Evolutionary conservation across 2,888 invertebrate species (phyloP).

Genomic region (Agonopterix heracliana): DNA sequence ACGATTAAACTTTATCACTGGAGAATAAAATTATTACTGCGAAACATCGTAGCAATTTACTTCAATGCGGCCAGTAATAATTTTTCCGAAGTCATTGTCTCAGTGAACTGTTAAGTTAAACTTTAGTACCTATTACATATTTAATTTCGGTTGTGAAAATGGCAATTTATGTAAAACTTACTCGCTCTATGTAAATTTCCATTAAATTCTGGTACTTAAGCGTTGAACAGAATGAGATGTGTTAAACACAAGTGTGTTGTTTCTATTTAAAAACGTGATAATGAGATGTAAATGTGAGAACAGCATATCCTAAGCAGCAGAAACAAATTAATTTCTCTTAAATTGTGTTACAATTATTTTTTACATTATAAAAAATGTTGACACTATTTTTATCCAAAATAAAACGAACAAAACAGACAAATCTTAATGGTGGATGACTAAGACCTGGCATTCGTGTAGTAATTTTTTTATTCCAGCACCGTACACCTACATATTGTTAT

Average conservation of each 20-base stretch:
- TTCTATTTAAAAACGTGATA: conserved; percentile 53
- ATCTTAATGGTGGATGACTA: no score
- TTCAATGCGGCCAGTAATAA: conserved; percentile 38
- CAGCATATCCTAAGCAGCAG: background rate
- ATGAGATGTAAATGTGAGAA: conserved; percentile 12
- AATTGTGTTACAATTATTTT: no score
- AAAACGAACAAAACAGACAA: no score
- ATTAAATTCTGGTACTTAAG: conserved; percentile 60
- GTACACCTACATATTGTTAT: no score
- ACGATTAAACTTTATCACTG: conserved; percentile 38
- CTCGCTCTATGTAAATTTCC: conserved; percentile 65
- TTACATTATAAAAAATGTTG: no score
- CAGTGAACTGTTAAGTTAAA: conserved; percentile 62
- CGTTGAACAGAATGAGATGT: conserved; percentile 58
- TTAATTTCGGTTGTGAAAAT: conserved; percentile 77
- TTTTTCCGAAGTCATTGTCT: conserved; percentile 27
- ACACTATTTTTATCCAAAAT: no score
- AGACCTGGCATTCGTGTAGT: no score
- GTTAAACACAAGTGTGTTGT: conserved; percentile 67
- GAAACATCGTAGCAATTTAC: background rate
- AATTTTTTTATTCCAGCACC: no score
- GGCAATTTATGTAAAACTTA: conserved; percentile 71
- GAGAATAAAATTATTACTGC: conserved; percentile 45
- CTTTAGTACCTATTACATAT: conserved; percentile 65
- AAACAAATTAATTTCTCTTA: no score